Evolutionary conservation across 2,888 invertebrate species (phyloP), one percentile per base, ranked within the genome.

Genomic region (Hirtodrosophila cameraria): DNA sequence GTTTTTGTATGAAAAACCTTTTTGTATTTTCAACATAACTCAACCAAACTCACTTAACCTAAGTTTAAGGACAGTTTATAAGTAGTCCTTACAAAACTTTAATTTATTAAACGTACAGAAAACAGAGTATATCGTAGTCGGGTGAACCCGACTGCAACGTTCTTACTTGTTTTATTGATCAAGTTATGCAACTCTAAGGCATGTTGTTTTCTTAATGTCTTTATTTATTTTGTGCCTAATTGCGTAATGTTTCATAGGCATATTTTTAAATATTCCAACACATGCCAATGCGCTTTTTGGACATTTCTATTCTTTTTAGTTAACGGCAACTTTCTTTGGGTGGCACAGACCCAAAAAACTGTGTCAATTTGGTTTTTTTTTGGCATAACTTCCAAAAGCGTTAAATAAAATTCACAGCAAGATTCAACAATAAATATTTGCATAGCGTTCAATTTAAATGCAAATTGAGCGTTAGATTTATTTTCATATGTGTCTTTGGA

Each of bases 371-470:
- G 30, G 18, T 45, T 11, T 46, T 23, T 48, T 13, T 27, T 18
- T 38, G 27, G 46, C 41, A 27, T 9, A 30, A 20, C 18, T 41
- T 45, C 30, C 27, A 46, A 62, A 61, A 39, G 48, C 25, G 39
- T 41, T 25, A 33, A 52, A 52, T 49, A 48, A 38, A 42, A 52
- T 45, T 54, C 50, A 64, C 66, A 58, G 67, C 54, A 39, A 35
- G 52, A 46, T 53, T 25, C 11, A 12, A 82, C 64, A 71, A 80
- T 69, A 60, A 67, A 72, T 72, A 84, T 80, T 80, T 81, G 84
- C 79, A 84, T 80, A 77, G 23, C 36, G 60, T 53, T 84, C 63
- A 77, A 75, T 80, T 66, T 60, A 66, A 65, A 80, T 80, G 82
- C 78, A 84, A 80, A 84, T 80, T 39, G 33, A 52, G 55, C 48